Evolutionary conservation across 2,888 invertebrate genomes (phyloP), one percentile per base, ranked within the genome.

Genomic region (Chalcis sispes): DNA sequence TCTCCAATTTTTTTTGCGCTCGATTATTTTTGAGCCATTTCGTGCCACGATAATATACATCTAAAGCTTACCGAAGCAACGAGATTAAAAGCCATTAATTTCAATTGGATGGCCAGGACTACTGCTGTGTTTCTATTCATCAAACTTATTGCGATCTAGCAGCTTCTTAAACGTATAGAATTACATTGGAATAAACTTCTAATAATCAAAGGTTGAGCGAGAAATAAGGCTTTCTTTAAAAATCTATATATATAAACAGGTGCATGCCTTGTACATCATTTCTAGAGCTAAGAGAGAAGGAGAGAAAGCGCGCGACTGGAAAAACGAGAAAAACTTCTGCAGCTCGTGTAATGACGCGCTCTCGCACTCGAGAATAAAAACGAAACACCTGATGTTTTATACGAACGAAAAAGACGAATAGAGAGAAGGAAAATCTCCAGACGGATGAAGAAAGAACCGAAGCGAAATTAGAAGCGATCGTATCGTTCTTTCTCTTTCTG

Each of bases 111-210:
- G 42, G 32, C 25, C n/a, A n/a, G 62, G 61, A 61, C 46, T 75
- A 62, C 54, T 69, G 62, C 54, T 50, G 70, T 50, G 70, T 50
- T 75, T 70, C 58, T 48, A 75, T 75, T 75, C 75, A 67, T 75
- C 69, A 64, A 36, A 15, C 40, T n/a, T 8, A 18, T 36, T 15
- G 48, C 50, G 29, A 32, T 7, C 48, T 46, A n/a, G 56, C 52
- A 23, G 15, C n/a, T 46, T 52, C 46, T 40, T 58, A 29, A 46
- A 32, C 54, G 56, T 29, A 56, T 64, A 32, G 64, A 72, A 72
- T 72, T 64, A 72, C 72, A 58, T 46, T 13, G 32, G 64, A 72
- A 58, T 56, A 56, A 73, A 54, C 66, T 50, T 72, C 56, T 50
- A 73, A 66, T 67, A 73, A 73, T 73, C 66, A 61, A 54, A 25